These are phyloP conservation scores for Thera obeliscata DNA, from an alignment of 2,888 invertebrate genomes.

Conservation along the genomic window DNA sequence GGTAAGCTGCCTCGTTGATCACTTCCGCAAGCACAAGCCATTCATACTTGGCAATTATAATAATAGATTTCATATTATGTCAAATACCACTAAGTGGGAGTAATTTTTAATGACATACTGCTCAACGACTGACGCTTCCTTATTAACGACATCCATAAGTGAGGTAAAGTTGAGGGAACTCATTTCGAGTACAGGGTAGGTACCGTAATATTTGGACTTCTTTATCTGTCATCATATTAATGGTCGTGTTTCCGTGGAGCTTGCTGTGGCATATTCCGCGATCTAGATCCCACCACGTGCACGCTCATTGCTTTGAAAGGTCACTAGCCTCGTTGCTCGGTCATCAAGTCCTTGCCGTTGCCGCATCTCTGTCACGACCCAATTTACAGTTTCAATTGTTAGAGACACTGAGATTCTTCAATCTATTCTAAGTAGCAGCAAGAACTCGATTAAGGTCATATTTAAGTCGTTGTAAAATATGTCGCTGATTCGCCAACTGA, in stretches of 20 bases:
- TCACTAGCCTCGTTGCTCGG: slow-evolving; percentile 71
- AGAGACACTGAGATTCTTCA: slow-evolving; percentile 49
- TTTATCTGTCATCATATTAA: slow-evolving; percentile 13
- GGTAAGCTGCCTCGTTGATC: slow-evolving; percentile 33
- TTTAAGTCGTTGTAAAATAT: slow-evolving; percentile 50
- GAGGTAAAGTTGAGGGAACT: too few species aligned
- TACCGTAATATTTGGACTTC: background rate
- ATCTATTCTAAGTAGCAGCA: slow-evolving; percentile 47
- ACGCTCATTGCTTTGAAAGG: slow-evolving; percentile 65
- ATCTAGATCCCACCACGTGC: slow-evolving; percentile 64
- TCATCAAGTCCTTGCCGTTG: slow-evolving; percentile 70
- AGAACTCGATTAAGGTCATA: slow-evolving; percentile 64
- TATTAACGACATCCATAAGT: too few species aligned
- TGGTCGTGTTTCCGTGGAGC: slow-evolving; percentile 19
- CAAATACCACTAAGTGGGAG: too few species aligned
- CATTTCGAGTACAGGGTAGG: too few species aligned
- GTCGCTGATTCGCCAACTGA: slow-evolving; percentile 52
- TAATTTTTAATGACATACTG: too few species aligned
- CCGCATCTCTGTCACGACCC: slow-evolving; percentile 72
- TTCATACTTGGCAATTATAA: background rate
- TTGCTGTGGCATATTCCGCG: slow-evolving; percentile 39
- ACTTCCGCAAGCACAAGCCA: slow-evolving; percentile 49
- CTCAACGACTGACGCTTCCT: too few species aligned
- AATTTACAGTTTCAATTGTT: slow-evolving; percentile 76
- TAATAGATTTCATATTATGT: background rate